phyloP scores from a whole-genome alignment of 2,888 invertebrate species.

The Tromatobia lineatoria region DNA sequence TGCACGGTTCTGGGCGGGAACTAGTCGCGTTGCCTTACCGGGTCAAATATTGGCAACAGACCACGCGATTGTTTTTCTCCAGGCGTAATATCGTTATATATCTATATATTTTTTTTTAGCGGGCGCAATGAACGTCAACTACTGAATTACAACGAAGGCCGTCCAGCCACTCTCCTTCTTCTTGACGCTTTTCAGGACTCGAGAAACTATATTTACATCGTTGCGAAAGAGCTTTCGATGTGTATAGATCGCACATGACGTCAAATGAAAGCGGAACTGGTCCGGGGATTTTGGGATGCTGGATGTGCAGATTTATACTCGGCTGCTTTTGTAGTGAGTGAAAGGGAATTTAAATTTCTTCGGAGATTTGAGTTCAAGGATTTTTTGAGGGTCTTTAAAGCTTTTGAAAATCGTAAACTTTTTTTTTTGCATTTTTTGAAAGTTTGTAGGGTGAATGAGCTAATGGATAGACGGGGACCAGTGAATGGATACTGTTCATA shows the following conservation, averaged over 20 bases:
- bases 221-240: conserved; percentile 17
- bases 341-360: neutral
- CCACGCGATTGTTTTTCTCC: conserved; percentile 24
- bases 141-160: neutral
- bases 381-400: neutral
- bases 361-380: neutral
- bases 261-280: conserved; percentile 39
- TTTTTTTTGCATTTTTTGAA: too few relatives aligned
- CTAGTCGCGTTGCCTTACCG: conserved; percentile 18
- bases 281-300: conserved; percentile 3
- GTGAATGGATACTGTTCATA: too few relatives aligned
- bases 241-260: conserved; percentile 1
- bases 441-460: too few relatives aligned
- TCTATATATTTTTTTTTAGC: neutral
- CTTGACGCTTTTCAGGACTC: conserved; percentile 11
- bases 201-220: neutral
- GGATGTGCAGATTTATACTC: neutral
- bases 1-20: conserved; percentile 2
- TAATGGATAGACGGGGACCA: too few relatives aligned
- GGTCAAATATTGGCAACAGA: conserved; percentile 19
- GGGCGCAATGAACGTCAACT: neutral
- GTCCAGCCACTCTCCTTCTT: neutral
- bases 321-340: neutral
- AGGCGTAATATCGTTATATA: too few relatives aligned
- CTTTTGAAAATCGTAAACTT: too few relatives aligned